Conservation (phyloP, 53 echinoderm and acorn worm species). For the Zoroaster sp. region DNA sequence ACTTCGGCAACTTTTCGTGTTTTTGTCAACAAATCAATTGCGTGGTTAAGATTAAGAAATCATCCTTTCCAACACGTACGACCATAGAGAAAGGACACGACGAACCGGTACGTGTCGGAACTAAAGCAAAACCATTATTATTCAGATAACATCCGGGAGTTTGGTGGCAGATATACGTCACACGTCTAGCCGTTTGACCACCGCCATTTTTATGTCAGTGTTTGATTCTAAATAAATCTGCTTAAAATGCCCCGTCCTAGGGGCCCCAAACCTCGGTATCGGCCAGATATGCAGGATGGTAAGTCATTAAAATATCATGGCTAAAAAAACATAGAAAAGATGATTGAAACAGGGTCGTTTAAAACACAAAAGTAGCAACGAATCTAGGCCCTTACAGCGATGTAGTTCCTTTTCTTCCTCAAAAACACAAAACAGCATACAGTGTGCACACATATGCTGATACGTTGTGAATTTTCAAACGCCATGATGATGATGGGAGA, state of each 20-base stretch:
- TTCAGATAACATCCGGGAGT: slow-evolving; percentile 34
- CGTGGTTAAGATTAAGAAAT: too few species aligned
- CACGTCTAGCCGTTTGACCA: slow-evolving; percentile 38
- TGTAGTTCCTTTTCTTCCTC: slow-evolving; percentile 21
- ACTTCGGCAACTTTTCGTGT: too few species aligned
- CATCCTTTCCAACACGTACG: too few species aligned
- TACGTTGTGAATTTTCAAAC: not conserved
- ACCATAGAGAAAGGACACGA: too few species aligned
- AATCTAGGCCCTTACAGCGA: slow-evolving; percentile 61
- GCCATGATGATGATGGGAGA: not conserved
- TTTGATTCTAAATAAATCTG: not conserved
- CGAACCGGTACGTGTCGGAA: too few species aligned
- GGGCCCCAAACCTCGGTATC: slow-evolving; percentile 41
- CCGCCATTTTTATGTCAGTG: slow-evolving; percentile 49
- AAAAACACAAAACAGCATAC: not conserved
- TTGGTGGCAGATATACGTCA: not conserved
- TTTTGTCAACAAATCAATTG: too few species aligned
- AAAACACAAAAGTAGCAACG: not conserved
- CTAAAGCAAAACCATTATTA: not conserved
- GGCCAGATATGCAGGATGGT: slow-evolving; percentile 33
- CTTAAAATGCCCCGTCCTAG: slow-evolving; percentile 55
- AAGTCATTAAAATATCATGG: slow-evolving; percentile 1
- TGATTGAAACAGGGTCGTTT: not conserved
- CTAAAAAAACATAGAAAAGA: not conserved
- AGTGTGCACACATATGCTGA: not conserved